Percentiles rank a stretch among this genome's conserved stretches.
Conservation (phyloP, 2,797 vertebrate genomes). For the Pterois miles region DNA sequence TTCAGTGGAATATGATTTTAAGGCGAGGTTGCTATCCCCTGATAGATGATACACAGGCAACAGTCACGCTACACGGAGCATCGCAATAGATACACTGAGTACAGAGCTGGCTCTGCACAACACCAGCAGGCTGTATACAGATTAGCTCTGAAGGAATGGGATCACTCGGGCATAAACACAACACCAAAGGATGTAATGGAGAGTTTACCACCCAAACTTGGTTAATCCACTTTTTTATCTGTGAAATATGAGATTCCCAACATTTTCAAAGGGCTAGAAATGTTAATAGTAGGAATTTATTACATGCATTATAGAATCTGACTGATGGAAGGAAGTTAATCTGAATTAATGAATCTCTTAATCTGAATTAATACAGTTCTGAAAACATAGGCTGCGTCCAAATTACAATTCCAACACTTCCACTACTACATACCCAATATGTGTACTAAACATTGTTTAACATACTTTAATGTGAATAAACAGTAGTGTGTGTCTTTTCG, state of each 20-base stretch:
- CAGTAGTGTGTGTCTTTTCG: no score
- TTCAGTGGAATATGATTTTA: conserved; percentile 79
- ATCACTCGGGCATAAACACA: conserved; percentile 64
- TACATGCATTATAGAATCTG: background rate
- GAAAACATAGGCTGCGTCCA: background rate
- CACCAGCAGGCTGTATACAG: conserved; percentile 68
- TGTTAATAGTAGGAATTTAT: background rate
- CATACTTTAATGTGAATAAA: background rate
- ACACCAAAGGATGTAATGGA: conserved; percentile 60
- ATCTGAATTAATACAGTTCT: background rate
- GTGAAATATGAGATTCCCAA: conserved; percentile 29
- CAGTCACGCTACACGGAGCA: conserved; percentile 74
- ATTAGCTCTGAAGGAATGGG: conserved; percentile 60
- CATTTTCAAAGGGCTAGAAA: conserved; percentile 14
- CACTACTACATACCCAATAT: background rate
- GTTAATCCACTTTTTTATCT: conserved; percentile 42
- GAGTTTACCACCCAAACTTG: conserved; percentile 45
- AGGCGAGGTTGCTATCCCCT: conserved; percentile 71
- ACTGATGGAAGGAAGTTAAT: background rate
- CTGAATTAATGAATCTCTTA: no score
- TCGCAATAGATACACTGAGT: conserved; percentile 70
- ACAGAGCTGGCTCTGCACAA: conserved; percentile 56
- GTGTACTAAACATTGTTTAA: rapidly evolving
- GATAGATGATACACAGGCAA: conserved; percentile 75
- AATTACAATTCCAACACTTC: no score